Percentiles rank a stretch among this genome's conserved stretches.
Conservation (phyloP, 2,113 vertebrate genomes). For the Atlantisia rogersi region DNA sequence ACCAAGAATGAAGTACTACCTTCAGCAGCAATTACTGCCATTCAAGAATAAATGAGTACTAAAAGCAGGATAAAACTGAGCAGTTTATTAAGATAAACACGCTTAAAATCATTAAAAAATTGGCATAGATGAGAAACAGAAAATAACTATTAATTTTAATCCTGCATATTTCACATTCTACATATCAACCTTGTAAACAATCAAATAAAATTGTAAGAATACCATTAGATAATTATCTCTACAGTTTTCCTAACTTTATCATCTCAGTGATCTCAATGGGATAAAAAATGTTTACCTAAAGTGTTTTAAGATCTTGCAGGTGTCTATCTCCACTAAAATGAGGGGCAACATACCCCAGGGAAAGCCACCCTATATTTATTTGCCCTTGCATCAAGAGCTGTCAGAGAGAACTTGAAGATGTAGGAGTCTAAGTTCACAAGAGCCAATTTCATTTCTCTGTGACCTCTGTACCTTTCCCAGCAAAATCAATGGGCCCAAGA, state of each 20-base stretch:
- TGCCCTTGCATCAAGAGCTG: not conserved
- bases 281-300: constrained; percentile 32
- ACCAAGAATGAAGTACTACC: not conserved
- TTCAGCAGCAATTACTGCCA: not conserved
- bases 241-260: constrained; percentile 53
- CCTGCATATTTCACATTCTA: not conserved
- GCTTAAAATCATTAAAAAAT: not conserved
- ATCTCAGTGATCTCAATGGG: constrained; percentile 21
- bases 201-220: constrained; percentile 32
- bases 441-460: not conserved
- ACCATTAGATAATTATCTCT: constrained; percentile 31
- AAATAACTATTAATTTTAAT: not conserved
- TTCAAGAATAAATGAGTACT: not conserved
- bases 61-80: not conserved
- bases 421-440: constrained; percentile 9
- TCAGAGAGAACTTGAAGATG: not conserved
- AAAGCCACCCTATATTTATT: constrained; percentile 6
- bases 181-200: constrained; percentile 27
- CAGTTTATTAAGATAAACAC: not conserved
- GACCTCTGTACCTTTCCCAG: not conserved
- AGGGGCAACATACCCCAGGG: not conserved
- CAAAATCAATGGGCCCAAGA: not conserved
- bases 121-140: not conserved
- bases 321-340: not conserved
- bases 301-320: constrained; percentile 16